Evolutionary conservation across 1,140 invertebrate genomes (phyloP), one percentile per base, ranked within the genome.

Genomic region (Zaprionus kolodkinae): DNA sequence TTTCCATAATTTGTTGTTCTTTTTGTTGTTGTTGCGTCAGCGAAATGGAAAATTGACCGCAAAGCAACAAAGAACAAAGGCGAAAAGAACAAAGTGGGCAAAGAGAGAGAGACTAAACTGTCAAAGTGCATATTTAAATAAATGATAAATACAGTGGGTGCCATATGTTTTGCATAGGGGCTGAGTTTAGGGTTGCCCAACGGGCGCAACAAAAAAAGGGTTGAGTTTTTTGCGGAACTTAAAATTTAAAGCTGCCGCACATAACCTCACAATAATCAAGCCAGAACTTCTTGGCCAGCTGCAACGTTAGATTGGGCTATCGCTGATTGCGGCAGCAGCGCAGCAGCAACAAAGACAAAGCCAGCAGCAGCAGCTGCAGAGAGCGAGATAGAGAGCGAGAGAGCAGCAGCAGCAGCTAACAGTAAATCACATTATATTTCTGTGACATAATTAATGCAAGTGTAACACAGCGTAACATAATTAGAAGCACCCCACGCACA

Each of bases 401-500:
- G 17, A 43, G 50, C 52, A 56, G 63, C 55, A 13, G 13, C 59
- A 61, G 43, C 7, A 60, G 74, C 82, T 75, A 88, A 87, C 84
- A 80, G 84, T 87, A 87, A 87, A 88, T 88, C 83, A 83, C 79
- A 87, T 88, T 88, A 87, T 79, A 87, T 86, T 86, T 86, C 76
- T 86, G 83, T 87, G 83, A 87, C 83, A 80, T 78, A 88, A 88
- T 88, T 88, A 88, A 88, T 88, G 84, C 84, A 88, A 88, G 84
- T 88, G 84, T 88, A 88, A 88, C 84, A 83, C 78, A 88, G 84
- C 84, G 84, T 88, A 88, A 88, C 84, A 80, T 72, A 86, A 87
- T 87, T 88, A 87, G 83, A 87, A 70, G n/a, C 40, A n/a, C 73
- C 79, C 84, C 72, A 80, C 61, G n/a, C 50, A 45, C 60, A 54